phyloP scores from a whole-genome alignment of 1,140 invertebrate species.

The Phocides pigmalion region DNA sequence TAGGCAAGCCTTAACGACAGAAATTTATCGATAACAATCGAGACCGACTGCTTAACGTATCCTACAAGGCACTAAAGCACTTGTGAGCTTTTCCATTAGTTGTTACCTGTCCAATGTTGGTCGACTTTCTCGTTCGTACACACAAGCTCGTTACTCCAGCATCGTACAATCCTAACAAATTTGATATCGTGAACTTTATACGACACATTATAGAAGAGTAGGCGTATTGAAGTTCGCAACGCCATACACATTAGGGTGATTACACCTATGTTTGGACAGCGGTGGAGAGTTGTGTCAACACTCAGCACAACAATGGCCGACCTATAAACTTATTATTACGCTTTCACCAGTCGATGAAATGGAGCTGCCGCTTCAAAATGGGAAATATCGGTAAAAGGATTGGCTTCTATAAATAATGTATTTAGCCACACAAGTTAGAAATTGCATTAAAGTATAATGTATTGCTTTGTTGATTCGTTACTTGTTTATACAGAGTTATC shows the following conservation, averaged over 20 bases:
- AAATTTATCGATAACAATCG: too few species aligned
- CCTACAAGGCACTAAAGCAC: too few species aligned
- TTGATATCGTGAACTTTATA: neutral
- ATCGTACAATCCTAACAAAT: slow-evolving; percentile 23
- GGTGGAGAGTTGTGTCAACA: slow-evolving; percentile 43
- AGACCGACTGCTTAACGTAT: too few species aligned
- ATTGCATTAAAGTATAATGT: slow-evolving; percentile 19
- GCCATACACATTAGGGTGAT: slow-evolving; percentile 45
- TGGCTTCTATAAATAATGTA: slow-evolving; percentile 24
- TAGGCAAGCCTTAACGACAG: too few species aligned
- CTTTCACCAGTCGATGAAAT: slow-evolving; percentile 34
- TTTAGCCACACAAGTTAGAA: slow-evolving; percentile 12
- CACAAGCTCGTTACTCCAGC: too few species aligned
- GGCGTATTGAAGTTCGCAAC: slow-evolving; percentile 20
- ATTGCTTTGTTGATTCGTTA: neutral
- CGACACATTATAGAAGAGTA: neutral
- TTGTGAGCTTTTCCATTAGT: too few species aligned
- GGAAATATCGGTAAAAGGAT: slow-evolving; percentile 32
- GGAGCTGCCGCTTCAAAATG: slow-evolving; percentile 22
- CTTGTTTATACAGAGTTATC: neutral
- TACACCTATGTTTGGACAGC: slow-evolving; percentile 44
- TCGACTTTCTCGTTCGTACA: too few species aligned
- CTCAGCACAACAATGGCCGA: slow-evolving; percentile 31
- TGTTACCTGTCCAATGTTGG: too few species aligned
- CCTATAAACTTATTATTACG: slow-evolving; percentile 42